phyloP scores from a whole-genome alignment of 2,888 invertebrate genomes.

The Heteromurus nitidus region DNA sequence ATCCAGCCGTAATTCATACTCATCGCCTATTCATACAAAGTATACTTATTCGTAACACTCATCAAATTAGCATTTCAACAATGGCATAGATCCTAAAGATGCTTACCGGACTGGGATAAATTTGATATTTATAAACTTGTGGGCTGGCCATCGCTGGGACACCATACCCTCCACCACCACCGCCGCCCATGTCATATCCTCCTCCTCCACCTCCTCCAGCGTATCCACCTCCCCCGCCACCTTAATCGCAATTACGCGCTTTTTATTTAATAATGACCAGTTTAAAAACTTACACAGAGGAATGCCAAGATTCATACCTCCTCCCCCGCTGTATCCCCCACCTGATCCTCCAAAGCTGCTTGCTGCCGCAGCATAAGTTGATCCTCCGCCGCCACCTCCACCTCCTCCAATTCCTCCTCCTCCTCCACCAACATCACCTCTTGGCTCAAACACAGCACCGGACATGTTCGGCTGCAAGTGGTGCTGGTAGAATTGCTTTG shows the following conservation, averaged over 20 bases:
- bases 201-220: slow-evolving; percentile 18
- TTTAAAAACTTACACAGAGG: neutral
- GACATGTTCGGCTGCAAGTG: slow-evolving; percentile 23
- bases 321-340: slow-evolving; percentile 47
- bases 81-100: neutral
- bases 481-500: slow-evolving; percentile 37
- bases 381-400: slow-evolving; percentile 1
- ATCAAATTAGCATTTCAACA: neutral
- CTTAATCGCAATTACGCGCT: neutral
- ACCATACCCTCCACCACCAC: slow-evolving; percentile 26
- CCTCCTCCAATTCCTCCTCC: slow-evolving; percentile 22
- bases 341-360: slow-evolving; percentile 45
- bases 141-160: slow-evolving; percentile 50
- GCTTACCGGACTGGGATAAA: slow-evolving; percentile 47
- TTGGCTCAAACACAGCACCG: slow-evolving; percentile 42
- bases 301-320: neutral
- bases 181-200: no score
- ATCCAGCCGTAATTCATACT: slow-evolving; percentile 29
- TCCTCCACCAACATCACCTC: slow-evolving; percentile 23
- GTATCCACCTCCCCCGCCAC: slow-evolving; percentile 22
- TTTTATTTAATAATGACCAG: neutral
- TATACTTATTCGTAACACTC: neutral
- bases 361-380: neutral
- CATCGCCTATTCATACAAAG: slow-evolving; percentile 14
- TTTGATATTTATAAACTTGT: slow-evolving; percentile 44